Evolutionary conservation across 2,113 vertebrate species (phyloP), one percentile per base, ranked within the genome.

Genomic region (Tonatia bakeri): DNA sequence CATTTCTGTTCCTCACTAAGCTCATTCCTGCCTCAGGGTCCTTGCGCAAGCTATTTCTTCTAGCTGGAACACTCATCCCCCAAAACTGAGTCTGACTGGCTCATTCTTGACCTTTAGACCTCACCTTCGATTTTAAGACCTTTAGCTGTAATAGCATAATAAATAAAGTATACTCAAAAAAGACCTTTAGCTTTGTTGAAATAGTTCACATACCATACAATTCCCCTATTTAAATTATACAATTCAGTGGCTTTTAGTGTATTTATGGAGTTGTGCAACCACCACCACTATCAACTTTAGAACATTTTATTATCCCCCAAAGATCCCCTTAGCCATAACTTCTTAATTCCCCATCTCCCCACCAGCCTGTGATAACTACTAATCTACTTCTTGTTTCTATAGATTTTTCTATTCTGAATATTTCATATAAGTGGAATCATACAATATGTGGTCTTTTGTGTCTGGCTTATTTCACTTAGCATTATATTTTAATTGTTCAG

Each of bases 301-400:
- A 81, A 90, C 26, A 95, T 59, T 90, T 95, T 87, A 67, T 92
- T 82, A 90, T 10, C 15, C n/a, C 20, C 8, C 22, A 93, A 94
- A 56, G 92, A 15, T 87, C 19, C 28, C 45, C 13, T 87, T 79
- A 67, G 64, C 19, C 36, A 38, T 65, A 24, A 70, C 5, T 43
- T 76, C 50, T 4, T 47, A 83, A 13, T 86, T 94, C 52, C 36
- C 45, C 50, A 89, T 61, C 43, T 3, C 28, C 26, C 7, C 54
- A 17, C 31, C 52, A 69, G 36, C 43, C 64, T 64, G 75, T 50
- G 14, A 15, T 43, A 85, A 76, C 16, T 43, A 88, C 65, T 77
- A 94, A 75, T 90, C 24, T 87, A 81, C 28, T 80, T 80, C 90
- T 11, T 87, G 28, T 88, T 67, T 80, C 65, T 61, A 40, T 50